These are phyloP conservation scores for Agonopterix heracliana DNA, from an alignment of 2,888 invertebrate genomes.

Conservation along the genomic window DNA sequence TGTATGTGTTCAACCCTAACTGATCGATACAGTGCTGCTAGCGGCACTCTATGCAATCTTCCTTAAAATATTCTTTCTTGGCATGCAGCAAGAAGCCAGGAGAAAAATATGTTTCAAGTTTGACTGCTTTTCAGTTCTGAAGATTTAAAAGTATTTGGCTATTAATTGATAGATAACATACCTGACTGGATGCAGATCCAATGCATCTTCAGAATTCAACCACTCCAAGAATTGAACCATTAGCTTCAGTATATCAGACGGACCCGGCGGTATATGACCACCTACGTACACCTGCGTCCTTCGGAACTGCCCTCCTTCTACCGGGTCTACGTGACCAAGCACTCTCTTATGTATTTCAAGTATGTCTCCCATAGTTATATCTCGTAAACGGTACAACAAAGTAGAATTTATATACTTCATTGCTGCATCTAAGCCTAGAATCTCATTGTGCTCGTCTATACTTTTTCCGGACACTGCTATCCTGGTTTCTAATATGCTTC, in stretches of 20 bases:
- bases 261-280: constrained; percentile 94
- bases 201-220: constrained; percentile 92
- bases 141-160: too few species aligned
- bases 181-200: constrained; percentile 91
- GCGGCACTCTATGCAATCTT: too few species aligned
- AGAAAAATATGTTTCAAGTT: too few species aligned
- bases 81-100: too few species aligned
- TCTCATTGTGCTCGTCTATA: constrained; percentile 97
- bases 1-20: too few species aligned
- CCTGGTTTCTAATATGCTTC: constrained; percentile 92
- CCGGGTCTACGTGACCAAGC: constrained; percentile 95
- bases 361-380: constrained; percentile 89
- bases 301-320: constrained; percentile 92
- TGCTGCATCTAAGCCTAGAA: constrained; percentile 94
- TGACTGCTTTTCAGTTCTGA: too few species aligned
- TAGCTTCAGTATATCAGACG: constrained; percentile 85
- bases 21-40: too few species aligned
- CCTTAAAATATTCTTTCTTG: too few species aligned
- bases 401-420: constrained; percentile 94
- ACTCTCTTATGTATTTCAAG: constrained; percentile 94
- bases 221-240: constrained; percentile 95
- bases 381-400: constrained; percentile 84
- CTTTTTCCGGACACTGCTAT: constrained; percentile 89
- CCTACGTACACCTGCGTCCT: constrained; percentile 96
- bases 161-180: constrained; percentile 27